These are phyloP conservation scores for Hippocampus zosterae DNA, from an alignment of 2,113 vertebrate genomes.

Conservation along the genomic window DNA sequence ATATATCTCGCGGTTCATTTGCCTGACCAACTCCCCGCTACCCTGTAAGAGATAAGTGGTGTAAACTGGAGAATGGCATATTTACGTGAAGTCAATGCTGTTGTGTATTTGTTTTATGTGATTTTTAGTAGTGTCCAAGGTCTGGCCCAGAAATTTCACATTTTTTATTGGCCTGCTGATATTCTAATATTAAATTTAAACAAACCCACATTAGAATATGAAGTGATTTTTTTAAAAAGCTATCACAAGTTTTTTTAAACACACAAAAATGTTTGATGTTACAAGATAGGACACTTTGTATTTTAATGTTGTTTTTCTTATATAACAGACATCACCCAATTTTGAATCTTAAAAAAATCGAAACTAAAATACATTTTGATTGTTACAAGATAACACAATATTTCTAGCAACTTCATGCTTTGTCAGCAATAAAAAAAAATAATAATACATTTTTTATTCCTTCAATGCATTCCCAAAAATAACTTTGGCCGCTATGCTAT, in stretches of 20 bases:
- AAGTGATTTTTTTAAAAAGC: too few species aligned
- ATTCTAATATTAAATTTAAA: too few species aligned
- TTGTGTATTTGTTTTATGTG: background rate
- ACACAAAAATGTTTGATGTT: too few species aligned
- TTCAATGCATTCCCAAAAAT: background rate
- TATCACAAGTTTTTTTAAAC: too few species aligned
- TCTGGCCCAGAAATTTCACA: background rate
- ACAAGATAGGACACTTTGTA: too few species aligned
- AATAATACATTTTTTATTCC: background rate
- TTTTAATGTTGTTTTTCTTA: too few species aligned
- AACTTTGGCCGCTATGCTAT: background rate
- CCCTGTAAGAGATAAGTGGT: background rate
- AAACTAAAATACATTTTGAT: background rate
- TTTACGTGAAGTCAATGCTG: background rate
- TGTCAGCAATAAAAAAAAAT: too few species aligned
- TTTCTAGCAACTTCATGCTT: too few species aligned
- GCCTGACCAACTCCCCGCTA: background rate
- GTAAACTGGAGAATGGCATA: background rate
- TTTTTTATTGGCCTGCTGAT: background rate
- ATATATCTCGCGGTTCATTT: background rate
- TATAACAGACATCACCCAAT: background rate
- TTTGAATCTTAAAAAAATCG: background rate
- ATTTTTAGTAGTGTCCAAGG: background rate
- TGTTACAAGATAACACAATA: background rate
- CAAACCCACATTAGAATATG: too few species aligned